Percentiles rank a stretch among this genome's conserved stretches.
Evolutionary conservation across 2,797 vertebrate species (phyloP).

Genomic region (Neopelma chrysocephalum): DNA sequence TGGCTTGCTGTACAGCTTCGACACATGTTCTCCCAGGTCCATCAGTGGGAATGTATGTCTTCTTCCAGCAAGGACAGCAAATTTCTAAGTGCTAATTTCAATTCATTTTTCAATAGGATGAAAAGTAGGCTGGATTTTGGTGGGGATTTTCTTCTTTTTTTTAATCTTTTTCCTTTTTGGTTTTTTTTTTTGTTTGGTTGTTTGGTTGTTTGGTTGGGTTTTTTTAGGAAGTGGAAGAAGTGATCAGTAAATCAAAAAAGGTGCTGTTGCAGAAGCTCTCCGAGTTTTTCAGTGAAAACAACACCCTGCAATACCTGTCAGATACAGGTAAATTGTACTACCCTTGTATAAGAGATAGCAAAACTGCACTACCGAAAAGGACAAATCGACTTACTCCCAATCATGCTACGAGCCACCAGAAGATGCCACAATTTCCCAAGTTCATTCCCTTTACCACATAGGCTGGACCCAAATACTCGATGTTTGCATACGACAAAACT

Average conservation of each 20-base stretch:
- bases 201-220: neutral
- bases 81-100: neutral
- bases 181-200: neutral
- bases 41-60: neutral
- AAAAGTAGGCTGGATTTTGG: neutral
- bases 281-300: neutral
- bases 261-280: neutral
- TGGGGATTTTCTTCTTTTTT: rapidly evolving
- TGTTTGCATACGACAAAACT: neutral
- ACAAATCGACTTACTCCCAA: neutral
- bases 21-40: neutral
- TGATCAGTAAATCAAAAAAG: neutral
- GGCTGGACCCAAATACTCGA: neutral
- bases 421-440: neutral
- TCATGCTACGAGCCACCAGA: neutral
- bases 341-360: neutral
- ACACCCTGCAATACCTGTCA: neutral
- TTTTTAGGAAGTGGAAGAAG: neutral
- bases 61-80: neutral
- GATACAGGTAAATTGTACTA: neutral
- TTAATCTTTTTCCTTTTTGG: too few relatives aligned
- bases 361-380: neutral
- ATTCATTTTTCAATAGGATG: neutral
- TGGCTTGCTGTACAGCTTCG: neutral
- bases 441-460: neutral